phyloP scores from a whole-genome alignment of 2,888 invertebrate genomes.

The Clitarchus hookeri region DNA sequence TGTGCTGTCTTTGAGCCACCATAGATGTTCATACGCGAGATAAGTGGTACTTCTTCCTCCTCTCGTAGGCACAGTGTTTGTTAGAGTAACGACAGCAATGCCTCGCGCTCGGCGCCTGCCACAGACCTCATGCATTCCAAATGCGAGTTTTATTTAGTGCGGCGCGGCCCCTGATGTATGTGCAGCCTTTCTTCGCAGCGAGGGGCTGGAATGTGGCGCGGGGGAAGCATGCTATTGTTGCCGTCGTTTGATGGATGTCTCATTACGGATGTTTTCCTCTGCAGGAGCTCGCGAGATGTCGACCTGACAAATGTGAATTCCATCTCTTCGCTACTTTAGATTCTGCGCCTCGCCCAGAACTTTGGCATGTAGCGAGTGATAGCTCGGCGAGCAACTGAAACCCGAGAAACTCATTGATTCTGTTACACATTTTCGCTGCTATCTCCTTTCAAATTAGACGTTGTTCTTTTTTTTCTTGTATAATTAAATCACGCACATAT shows the following conservation, averaged over 20 bases:
- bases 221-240: background rate
- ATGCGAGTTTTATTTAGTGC: slow-evolving; percentile 6
- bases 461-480: too few species aligned
- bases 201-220: background rate
- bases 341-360: background rate
- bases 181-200: background rate
- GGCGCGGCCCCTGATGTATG: background rate
- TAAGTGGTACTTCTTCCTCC: too few species aligned
- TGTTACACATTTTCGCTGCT: background rate
- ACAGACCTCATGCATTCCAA: background rate
- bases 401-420: background rate
- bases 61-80: too few species aligned
- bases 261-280: background rate
- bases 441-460: too few species aligned
- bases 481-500: too few species aligned
- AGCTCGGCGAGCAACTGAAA: background rate
- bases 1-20: too few species aligned
- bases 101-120: too few species aligned
- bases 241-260: background rate
- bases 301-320: slow-evolving; percentile 1
- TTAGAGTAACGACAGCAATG: too few species aligned
- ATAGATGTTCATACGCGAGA: too few species aligned
- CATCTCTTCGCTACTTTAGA: background rate
- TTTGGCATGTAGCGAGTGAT: background rate
- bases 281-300: background rate